Percentiles rank a stretch among this genome's conserved stretches.
Evolutionary conservation across 92 coral and sea anemone genomes (phyloP).

Genomic region (Umimayanthus kanabou): DNA sequence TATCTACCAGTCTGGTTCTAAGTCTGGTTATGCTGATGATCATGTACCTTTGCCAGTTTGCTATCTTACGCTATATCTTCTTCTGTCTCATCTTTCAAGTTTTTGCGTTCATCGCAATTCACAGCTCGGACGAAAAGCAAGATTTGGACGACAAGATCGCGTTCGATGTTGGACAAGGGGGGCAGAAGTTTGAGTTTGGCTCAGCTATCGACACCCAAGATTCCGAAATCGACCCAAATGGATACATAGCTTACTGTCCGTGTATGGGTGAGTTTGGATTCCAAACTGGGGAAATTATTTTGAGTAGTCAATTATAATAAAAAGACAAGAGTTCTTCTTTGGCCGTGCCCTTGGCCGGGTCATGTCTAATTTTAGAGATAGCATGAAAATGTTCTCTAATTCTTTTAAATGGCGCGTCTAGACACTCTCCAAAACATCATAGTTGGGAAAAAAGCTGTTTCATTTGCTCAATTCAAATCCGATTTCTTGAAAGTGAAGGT

Average conservation of each 20-base stretch:
- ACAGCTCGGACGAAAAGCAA: slow-evolving; percentile 58
- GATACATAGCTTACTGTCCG: slow-evolving; percentile 87
- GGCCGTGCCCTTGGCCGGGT: neutral
- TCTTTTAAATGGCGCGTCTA: neutral
- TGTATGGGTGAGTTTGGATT: slow-evolving; percentile 87
- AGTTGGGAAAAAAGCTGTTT: neutral
- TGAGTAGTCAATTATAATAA: neutral
- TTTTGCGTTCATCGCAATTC: slow-evolving; percentile 54
- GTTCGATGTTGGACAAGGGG: slow-evolving; percentile 69
- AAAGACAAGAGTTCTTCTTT: neutral
- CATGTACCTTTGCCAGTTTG: slow-evolving; percentile 46
- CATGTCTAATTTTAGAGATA: slow-evolving; percentile 4
- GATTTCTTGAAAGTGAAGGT: neutral
- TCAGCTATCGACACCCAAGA: slow-evolving; percentile 22
- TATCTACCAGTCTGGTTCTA: slow-evolving; percentile 13
- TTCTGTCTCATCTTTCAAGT: slow-evolving; percentile 52
- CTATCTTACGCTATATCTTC: slow-evolving; percentile 40
- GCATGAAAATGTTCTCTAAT: too few relatives aligned
- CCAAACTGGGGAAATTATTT: neutral
- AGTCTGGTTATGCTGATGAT: slow-evolving; percentile 38
- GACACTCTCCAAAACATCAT: neutral
- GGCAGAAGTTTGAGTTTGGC: slow-evolving; percentile 43
- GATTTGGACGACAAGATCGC: slow-evolving; percentile 68
- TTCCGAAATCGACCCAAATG: slow-evolving; percentile 48
- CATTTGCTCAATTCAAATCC: neutral